Base-by-base conservation (phyloP, 1,140 invertebrate species). In the Gryllus bimaculatus region DNA sequence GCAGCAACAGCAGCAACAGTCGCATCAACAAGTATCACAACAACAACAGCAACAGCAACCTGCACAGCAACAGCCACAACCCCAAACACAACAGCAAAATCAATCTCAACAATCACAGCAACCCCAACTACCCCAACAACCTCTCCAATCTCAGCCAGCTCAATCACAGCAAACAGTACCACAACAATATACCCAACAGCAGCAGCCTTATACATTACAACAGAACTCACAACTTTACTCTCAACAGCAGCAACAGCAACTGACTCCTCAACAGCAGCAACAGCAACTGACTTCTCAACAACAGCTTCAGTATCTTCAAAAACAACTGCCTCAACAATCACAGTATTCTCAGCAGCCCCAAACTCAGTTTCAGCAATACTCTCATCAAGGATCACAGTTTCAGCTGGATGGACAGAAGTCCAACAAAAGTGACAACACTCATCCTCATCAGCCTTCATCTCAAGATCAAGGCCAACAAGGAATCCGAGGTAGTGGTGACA, bases 201-300 rank as follows among this genome's bases (percentile, higher is more conserved):
- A 78, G 48, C 79, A 78, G 54, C 76, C 48, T 18, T 79, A 8
- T 47, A 79, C 49, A 20, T 78, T 82, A 39, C 79, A 26, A 78
- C 74, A 76, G 74, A 39, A 66, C 39, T 26, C 75, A 15, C 79
- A 78, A 12, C 49, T 26, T 47, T 81, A 79, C 48, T 78, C 80
- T 7, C 54, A 47, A 21, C 76, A 18, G 47, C 76, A 77, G 13
- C 18, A 77, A n/a, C 48, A 21, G 13, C 47, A 10, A 15, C 76
- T n/a, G n/a, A 13, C 8, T 10, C 66, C 13, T 3, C 26, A 75
- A 21, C 74, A 75, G 20, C 12, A 39, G 13, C 18, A 77, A n/a
- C 48, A 21, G 13, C 47, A 10, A 15, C 76, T n/a, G n/a, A 13
- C 8, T 10, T 6, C 13, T 3, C 26, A 75, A 21, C 74, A 75